A percentile compares a stretch with the other conserved stretches of the same genome.
These are phyloP conservation scores for Graphium colonna DNA, from an alignment of 2,888 invertebrate species.

Conservation along the genomic window DNA sequence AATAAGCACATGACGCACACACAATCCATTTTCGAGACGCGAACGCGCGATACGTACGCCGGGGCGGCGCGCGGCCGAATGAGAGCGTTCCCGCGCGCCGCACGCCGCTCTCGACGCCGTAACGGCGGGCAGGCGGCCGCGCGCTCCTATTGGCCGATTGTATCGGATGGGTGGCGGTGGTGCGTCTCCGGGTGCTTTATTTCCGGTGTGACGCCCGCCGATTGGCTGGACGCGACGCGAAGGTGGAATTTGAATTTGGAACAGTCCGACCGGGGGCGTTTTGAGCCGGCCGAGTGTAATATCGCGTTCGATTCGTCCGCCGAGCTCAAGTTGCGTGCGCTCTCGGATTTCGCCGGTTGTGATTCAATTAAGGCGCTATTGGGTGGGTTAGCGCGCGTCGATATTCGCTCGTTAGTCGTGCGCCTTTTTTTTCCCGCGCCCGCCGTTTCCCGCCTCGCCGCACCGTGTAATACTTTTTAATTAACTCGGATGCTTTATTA, in stretches of 20 bases:
- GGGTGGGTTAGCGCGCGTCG: constrained; percentile 49
- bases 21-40: constrained; percentile 72
- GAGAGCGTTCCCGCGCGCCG: constrained; percentile 48
- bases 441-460: constrained; percentile 42
- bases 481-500: constrained; percentile 80
- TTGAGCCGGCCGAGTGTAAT: constrained; percentile 62
- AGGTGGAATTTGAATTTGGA: constrained; percentile 69
- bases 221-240: constrained; percentile 53
- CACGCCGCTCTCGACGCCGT: constrained; percentile 53
- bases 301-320: constrained; percentile 50
- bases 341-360: constrained; percentile 62
- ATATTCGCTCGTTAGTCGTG: constrained; percentile 38
- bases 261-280: constrained; percentile 71
- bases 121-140: constrained; percentile 66
- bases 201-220: constrained; percentile 24
- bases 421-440: constrained; percentile 44
- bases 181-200: constrained; percentile 53
- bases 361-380: constrained; percentile 71
- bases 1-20: constrained; percentile 69
- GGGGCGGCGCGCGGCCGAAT: constrained; percentile 76
- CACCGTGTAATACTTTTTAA: constrained; percentile 65
- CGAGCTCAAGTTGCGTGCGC: constrained; percentile 42
- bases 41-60: constrained; percentile 74
- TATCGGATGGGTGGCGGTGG: constrained; percentile 50
- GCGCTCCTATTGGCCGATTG: constrained; percentile 51